Evolutionary conservation across 2,888 invertebrate genomes (phyloP).

Genomic region (Crepidodera aurea): DNA sequence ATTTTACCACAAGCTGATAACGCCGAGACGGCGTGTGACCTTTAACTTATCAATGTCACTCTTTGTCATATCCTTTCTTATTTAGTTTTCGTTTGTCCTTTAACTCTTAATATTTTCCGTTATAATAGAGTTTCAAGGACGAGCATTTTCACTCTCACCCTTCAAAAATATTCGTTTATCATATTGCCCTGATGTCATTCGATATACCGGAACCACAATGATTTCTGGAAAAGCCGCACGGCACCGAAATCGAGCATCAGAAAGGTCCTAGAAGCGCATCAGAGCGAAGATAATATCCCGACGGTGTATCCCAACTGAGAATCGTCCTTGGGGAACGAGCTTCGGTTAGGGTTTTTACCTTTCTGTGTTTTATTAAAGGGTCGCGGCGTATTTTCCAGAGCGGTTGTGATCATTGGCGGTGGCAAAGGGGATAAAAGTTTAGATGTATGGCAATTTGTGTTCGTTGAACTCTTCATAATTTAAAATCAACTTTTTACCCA

Average conservation of each 20-base stretch:
- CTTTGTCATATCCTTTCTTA: too few relatives aligned
- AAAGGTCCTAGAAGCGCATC: conserved; percentile 10
- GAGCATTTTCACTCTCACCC: too few relatives aligned
- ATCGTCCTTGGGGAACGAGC: conserved; percentile 39
- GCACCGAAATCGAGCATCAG: background rate
- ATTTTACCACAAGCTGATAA: too few relatives aligned
- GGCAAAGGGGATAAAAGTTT: background rate
- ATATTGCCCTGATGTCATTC: background rate
- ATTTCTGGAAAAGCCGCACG: background rate
- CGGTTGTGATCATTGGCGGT: conserved; percentile 13
- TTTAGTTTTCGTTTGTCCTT: too few relatives aligned
- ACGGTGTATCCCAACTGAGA: conserved; percentile 36
- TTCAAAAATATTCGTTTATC: background rate
- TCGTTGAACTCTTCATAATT: too few relatives aligned
- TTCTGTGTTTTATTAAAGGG: conserved; percentile 31
- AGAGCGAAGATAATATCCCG: conserved; percentile 35
- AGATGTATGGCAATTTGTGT: too few relatives aligned
- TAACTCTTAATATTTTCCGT: too few relatives aligned
- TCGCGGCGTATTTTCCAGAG: conserved; percentile 8
- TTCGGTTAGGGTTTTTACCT: conserved; percentile 31
- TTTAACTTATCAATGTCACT: too few relatives aligned
- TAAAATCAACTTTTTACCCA: too few relatives aligned
- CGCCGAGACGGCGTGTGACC: too few relatives aligned
- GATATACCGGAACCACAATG: background rate
- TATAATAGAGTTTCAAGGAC: too few relatives aligned